phyloP scores from a whole-genome alignment of 2,113 vertebrate genomes.

The Axis porcinus region DNA sequence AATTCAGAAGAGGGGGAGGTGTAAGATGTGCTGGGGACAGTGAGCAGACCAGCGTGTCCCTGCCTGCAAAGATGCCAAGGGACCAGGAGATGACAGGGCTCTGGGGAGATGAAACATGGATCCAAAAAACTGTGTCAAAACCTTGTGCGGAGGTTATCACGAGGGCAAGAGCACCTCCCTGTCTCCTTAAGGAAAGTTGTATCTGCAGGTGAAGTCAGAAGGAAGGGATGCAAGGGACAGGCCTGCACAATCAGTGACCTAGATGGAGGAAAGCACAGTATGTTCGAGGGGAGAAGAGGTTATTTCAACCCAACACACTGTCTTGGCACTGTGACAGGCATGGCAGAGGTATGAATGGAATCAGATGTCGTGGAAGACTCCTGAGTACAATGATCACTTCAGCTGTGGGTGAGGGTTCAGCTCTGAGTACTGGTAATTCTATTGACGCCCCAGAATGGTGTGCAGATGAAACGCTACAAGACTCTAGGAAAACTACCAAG shows the following conservation, averaged over 20 bases:
- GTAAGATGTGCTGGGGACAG: not conserved
- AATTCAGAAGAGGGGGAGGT: not conserved
- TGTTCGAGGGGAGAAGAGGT: not conserved
- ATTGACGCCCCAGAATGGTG: not conserved
- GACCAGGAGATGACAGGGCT: not conserved
- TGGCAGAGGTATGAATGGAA: not conserved
- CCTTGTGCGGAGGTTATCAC: no score
- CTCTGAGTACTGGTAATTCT: not conserved
- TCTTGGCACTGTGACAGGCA: not conserved
- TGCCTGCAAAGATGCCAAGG: not conserved
- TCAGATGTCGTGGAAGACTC: accelerated
- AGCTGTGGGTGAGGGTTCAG: not conserved
- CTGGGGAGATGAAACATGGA: not conserved
- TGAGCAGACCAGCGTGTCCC: no score
- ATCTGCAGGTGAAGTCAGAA: not conserved
- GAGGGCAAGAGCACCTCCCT: not conserved
- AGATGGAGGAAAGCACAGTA: not conserved
- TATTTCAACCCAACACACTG: accelerated
- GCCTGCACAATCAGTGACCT: not conserved
- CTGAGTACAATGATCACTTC: not conserved
- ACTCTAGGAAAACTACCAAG: not conserved
- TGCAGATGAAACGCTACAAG: not conserved
- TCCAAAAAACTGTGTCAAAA: not conserved
- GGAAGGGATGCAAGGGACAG: not conserved
- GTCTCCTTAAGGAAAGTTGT: not conserved